These are phyloP conservation scores for Dasypolia templi DNA, from an alignment of 2,888 invertebrate species.

Conservation along the genomic window DNA sequence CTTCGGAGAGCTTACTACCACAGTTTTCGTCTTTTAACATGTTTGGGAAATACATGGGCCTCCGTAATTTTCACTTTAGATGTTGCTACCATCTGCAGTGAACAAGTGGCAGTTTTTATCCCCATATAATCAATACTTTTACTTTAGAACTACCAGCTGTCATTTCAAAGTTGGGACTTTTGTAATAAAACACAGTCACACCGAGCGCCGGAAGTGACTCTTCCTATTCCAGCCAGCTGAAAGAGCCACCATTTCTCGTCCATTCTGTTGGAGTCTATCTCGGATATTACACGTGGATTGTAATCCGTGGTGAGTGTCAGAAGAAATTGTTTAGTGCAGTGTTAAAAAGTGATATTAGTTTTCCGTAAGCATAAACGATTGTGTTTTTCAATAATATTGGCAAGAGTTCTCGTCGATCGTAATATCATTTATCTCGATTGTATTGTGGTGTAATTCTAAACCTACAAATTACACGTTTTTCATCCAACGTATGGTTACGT, in stretches of 20 bases:
- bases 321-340: constrained; percentile 86
- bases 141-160: constrained; percentile 26
- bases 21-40: neutral
- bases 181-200: constrained; percentile 70
- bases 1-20: neutral
- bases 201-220: constrained; percentile 83
- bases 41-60: neutral
- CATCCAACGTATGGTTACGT: constrained; percentile 58
- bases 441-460: constrained; percentile 52
- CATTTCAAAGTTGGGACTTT: constrained; percentile 42
- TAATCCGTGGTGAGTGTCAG: constrained; percentile 90
- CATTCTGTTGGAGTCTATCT: constrained; percentile 93
- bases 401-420: constrained; percentile 1
- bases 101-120: neutral
- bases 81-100: neutral
- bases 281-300: constrained; percentile 91
- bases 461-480: constrained; percentile 42
- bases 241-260: constrained; percentile 90
- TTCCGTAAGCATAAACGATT: constrained; percentile 68
- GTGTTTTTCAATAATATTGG: constrained; percentile 41
- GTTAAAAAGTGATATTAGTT: constrained; percentile 78
- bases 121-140: neutral
- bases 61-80: neutral
- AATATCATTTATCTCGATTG: neutral
- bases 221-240: constrained; percentile 83